phyloP scores from a whole-genome alignment of 2,113 vertebrate genomes.

The Noctilio leporinus region DNA sequence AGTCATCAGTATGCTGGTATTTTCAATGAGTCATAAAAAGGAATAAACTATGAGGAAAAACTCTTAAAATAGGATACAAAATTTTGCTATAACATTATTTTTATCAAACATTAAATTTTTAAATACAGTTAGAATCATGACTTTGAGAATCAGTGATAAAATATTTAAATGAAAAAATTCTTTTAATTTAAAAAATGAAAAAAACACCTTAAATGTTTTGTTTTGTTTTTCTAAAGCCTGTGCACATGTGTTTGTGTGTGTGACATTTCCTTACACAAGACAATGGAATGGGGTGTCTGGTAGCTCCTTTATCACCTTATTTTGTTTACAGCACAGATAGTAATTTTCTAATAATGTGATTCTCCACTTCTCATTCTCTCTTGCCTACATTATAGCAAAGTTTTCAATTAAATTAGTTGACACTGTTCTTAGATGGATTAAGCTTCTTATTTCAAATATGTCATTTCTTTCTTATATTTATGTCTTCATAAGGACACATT shows the following conservation, averaged over 20 bases:
- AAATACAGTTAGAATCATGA: not conserved
- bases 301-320: fast-evolving
- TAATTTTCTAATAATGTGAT: fast-evolving
- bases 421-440: not conserved
- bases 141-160: not conserved
- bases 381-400: not conserved
- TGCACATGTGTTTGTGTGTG: not conserved
- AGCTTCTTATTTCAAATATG: not conserved
- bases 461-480: not conserved
- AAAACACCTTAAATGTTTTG: too few relatives aligned
- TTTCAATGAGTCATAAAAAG: not conserved
- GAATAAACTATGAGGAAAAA: not conserved
- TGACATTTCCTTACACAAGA: not conserved
- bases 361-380: not conserved
- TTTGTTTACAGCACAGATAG: not conserved
- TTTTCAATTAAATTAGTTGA: not conserved
- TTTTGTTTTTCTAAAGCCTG: not conserved
- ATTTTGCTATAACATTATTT: not conserved
- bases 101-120: not conserved
- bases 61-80: not conserved
- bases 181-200: too few relatives aligned
- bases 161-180: fast-evolving
- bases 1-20: not conserved
- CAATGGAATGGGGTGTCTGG: not conserved
- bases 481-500: not conserved